Conservation (phyloP, 1,140 invertebrate genomes). For the Pristionchus pacificus region DNA sequence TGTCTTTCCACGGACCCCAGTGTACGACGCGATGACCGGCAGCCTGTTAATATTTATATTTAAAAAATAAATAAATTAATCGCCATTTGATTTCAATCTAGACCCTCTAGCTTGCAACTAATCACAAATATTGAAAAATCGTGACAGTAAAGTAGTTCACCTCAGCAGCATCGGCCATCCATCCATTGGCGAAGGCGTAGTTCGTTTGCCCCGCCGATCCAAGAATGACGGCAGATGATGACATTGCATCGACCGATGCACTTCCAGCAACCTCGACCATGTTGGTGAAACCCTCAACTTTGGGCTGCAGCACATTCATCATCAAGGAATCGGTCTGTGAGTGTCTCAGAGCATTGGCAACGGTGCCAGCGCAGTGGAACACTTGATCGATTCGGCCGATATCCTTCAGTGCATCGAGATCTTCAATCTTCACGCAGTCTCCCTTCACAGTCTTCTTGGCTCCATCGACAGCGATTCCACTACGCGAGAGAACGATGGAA, state of each 20-base stretch:
- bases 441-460: no score
- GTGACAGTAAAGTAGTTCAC: no score
- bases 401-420: neutral
- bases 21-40: slow-evolving; percentile 1
- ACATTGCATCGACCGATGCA: slow-evolving; percentile 8
- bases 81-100: neutral
- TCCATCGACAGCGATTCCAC: no score
- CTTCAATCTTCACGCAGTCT: slow-evolving; percentile 3
- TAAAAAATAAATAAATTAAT: neutral
- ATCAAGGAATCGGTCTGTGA: neutral
- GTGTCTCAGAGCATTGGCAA: slow-evolving; percentile 14
- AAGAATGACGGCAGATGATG: slow-evolving; percentile 26
- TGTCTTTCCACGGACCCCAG: slow-evolving; percentile 34
- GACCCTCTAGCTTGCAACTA: no score
- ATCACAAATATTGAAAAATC: no score
- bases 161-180: slow-evolving; percentile 14
- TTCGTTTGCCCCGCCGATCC: slow-evolving; percentile 33
- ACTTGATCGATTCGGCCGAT: slow-evolving; percentile 12
- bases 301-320: slow-evolving; percentile 6
- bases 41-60: no score
- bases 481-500: neutral
- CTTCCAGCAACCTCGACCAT: neutral
- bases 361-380: slow-evolving; percentile 28
- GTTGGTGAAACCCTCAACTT: slow-evolving; percentile 22
- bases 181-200: slow-evolving; percentile 33